Base-by-base conservation (phyloP, 2,113 vertebrate species). In the Ochotona curzoniae region DNA sequence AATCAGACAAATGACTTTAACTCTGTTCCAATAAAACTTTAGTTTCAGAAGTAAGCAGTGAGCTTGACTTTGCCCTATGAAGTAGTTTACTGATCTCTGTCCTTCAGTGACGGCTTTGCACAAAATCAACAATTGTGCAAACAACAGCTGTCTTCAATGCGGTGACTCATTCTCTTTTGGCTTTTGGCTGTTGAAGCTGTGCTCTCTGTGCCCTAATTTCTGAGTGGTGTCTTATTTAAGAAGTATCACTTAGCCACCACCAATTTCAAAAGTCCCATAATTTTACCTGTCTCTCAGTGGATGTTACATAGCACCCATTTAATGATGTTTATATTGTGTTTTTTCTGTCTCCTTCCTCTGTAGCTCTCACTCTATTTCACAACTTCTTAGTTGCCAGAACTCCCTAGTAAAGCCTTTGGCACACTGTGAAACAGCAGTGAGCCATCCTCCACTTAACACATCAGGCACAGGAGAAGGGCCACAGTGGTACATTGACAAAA, bases 11-110 rank as follows among this genome's bases (percentile, higher is more conserved):
- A 73, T 35, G 57, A 10, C 38, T n/a, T 47, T 89, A 80, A 26
- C 69, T 89, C 6, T 14, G 30, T 84, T 60, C 57, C 73, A 74
- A 32, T 60, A 76, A 94, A 83, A 93, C 75, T 95, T 89, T 83
- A 73, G 71, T 93, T 88, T 76, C 11, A 38, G 63, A 93, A 91
- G 26, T 28, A 89, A 80, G 47, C 21, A 78, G 23, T 18, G 78
- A 8, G 35, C 28, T 78, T 30, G 30, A 49, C 54, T 64, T 86
- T 63, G 12, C 76, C 60, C 35, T 3, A 30, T 28, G 88, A 18
- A n/a, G 13, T 17, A 17, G n/a, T 70, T 66, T 26, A 47, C 35
- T 5, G 44, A 60, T 32, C 12, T 18, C 15, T 28, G 49, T 79
- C 82, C 63, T 78, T 26, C 1, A 70, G 25, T 69, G 23, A 89